These are phyloP conservation scores for Sebastes goodei DNA, from an alignment of 2,797 vertebrate genomes.

Conservation along the genomic window DNA sequence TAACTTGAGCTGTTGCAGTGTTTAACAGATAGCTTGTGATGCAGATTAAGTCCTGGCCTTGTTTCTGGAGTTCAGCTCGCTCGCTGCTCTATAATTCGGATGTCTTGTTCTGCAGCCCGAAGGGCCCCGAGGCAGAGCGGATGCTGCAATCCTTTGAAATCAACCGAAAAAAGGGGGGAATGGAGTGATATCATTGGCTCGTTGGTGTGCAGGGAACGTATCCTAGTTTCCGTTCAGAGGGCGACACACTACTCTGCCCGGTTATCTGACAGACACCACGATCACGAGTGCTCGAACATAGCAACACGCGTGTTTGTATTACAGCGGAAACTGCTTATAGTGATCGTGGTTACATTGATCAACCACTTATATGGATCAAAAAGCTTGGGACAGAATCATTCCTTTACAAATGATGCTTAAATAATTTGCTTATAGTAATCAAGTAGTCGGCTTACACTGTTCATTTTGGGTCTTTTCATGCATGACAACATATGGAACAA, in stretches of 20 bases:
- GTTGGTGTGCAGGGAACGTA: slow-evolving; percentile 21
- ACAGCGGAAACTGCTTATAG: neutral
- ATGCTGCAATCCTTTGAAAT: slow-evolving; percentile 80
- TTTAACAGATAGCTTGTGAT: slow-evolving; percentile 39
- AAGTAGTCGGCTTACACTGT: too few relatives aligned
- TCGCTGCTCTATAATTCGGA: slow-evolving; percentile 42
- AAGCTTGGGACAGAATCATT: too few relatives aligned
- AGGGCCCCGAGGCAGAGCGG: slow-evolving; percentile 34
- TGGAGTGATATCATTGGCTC: slow-evolving; percentile 39
- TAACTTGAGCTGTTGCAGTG: slow-evolving; percentile 25
- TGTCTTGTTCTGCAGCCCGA: slow-evolving; percentile 49
- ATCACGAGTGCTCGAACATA: neutral
- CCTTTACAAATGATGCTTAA: too few relatives aligned
- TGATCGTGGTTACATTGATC: too few relatives aligned
- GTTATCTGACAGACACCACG: slow-evolving; percentile 27
- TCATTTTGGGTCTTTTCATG: too few relatives aligned
- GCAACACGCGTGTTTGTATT: neutral
- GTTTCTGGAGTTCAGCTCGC: slow-evolving; percentile 49
- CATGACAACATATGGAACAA: too few relatives aligned
- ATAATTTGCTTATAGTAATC: too few relatives aligned
- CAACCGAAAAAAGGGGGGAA: slow-evolving; percentile 2
- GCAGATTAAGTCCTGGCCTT: slow-evolving; percentile 45
- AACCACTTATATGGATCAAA: too few relatives aligned
- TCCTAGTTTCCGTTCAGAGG: slow-evolving; percentile 38
- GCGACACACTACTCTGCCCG: slow-evolving; percentile 10